Percentiles rank a stretch among this genome's conserved stretches.
These are phyloP conservation scores for Galleria mellonella DNA, from an alignment of 1,140 invertebrate species.

Conservation along the genomic window DNA sequence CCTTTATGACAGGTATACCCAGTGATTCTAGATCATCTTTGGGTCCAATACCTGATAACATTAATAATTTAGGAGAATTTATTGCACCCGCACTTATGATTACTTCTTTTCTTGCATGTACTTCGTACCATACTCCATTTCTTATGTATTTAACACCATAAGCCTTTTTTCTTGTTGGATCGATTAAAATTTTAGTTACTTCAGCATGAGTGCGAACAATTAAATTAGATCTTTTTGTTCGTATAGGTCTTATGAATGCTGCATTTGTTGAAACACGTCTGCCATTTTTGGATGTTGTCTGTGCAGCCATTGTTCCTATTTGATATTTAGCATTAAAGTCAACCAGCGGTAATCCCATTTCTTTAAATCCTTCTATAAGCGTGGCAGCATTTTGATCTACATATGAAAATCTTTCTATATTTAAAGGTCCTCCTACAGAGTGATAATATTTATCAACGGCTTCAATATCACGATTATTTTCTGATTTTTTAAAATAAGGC, in stretches of 20 bases:
- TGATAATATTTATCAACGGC: conserved; percentile 69
- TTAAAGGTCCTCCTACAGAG: conserved; percentile 72
- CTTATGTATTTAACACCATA: conserved; percentile 79
- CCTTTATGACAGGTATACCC: conserved; percentile 75
- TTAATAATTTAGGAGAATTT: conserved; percentile 82
- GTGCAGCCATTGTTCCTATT: conserved; percentile 76
- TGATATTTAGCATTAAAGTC: conserved; percentile 75
- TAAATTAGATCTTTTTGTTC: conserved; percentile 81
- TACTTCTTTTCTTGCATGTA: conserved; percentile 79
- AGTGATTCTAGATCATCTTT: conserved; percentile 72
- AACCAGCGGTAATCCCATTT: conserved; percentile 71
- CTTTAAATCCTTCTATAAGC: conserved; percentile 74
- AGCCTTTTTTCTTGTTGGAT: conserved; percentile 78
- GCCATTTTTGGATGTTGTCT: conserved; percentile 77
- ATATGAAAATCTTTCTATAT: conserved; percentile 76
- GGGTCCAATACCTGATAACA: conserved; percentile 84
- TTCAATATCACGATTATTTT: conserved; percentile 76
- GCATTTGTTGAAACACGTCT: conserved; percentile 81
- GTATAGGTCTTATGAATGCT: conserved; percentile 82
- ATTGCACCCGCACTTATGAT: conserved; percentile 81
- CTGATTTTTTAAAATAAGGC: conserved; percentile 85
- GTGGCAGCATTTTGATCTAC: conserved; percentile 70
- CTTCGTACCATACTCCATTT: conserved; percentile 71
- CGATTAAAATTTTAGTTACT: conserved; percentile 82
- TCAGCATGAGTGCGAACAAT: conserved; percentile 79